Evolutionary conservation across 1,140 invertebrate genomes (phyloP).

Genomic region (Drosophila kurseongensis): DNA sequence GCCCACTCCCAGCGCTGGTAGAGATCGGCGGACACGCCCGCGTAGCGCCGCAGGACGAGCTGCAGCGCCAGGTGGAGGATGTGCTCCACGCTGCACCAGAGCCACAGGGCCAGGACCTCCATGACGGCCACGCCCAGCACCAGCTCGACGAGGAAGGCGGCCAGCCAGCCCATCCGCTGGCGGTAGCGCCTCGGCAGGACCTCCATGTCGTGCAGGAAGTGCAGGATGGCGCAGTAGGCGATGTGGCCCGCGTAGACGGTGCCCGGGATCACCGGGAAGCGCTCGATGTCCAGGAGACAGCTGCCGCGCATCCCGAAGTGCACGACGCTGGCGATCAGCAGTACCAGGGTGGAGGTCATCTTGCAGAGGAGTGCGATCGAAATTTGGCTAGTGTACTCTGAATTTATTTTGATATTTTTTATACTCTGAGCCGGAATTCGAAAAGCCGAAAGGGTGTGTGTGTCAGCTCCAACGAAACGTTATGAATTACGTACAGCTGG

Average conservation of each 20-base stretch:
- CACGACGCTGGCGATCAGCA: slow-evolving; percentile 25
- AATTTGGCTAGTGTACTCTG: background rate
- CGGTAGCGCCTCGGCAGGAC: slow-evolving; percentile 26
- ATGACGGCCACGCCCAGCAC: slow-evolving; percentile 40
- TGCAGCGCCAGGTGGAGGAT: background rate
- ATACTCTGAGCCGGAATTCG: background rate
- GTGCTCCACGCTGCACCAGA: slow-evolving; percentile 32
- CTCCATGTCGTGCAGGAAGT: slow-evolving; percentile 37
- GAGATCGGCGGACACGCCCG: background rate
- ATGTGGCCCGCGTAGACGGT: slow-evolving; percentile 24
- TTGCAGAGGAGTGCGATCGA: background rate
- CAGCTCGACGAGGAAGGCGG: slow-evolving; percentile 27
- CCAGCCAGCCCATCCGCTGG: slow-evolving; percentile 17
- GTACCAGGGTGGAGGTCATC: slow-evolving; percentile 37
- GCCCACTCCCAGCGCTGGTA: slow-evolving; percentile 12
- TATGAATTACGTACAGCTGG: background rate
- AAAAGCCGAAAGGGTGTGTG: slow-evolving; percentile 18
- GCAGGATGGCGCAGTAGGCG: slow-evolving; percentile 37
- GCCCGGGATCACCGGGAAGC: slow-evolving; percentile 16
- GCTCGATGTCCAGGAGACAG: slow-evolving; percentile 22
- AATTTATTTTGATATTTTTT: background rate
- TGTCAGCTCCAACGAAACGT: background rate
- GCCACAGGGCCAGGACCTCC: slow-evolving; percentile 42
- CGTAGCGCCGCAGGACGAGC: background rate
- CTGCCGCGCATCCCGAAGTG: slow-evolving; percentile 29